Base-by-base conservation (phyloP, 2,888 invertebrate genomes). In the Torymus aiolomorphi region DNA sequence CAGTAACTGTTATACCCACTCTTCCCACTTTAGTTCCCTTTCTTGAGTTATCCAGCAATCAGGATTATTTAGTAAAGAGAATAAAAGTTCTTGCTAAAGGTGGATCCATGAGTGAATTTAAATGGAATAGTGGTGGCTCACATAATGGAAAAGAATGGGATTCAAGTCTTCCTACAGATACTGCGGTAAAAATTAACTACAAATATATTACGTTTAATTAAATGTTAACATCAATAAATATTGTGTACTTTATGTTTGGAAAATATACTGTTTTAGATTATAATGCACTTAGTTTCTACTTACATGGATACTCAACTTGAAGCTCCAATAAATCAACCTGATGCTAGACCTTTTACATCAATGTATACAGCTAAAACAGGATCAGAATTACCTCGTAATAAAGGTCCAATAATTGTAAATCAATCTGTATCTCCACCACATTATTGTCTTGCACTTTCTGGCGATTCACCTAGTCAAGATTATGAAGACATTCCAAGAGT, bases 21-120 rank as follows among this genome's bases (percentile, higher is more conserved):
- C 89, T 95, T 77, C 91, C 93, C 11, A 91, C 92, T 59, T 90
- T 97, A 65, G 92, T 97, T 72, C 95, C 96, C 1, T 98, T 96
- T 90, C 91, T 98, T 80, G 96, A 97, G 87, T 92, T 96, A 71
- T 94, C 94, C 67, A 92, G 94, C 18, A 96, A 97, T 91, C 97
- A 97, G 90, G 95, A 96, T 87, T 98, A 97, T 91, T 91, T 97
- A 16, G 95, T 96, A 67, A 94, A 94, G 82, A 92, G 98, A 84
- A 94, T 97, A 54, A 92, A 93, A 87, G 95, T 96, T 86, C 92
- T 98, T 82, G 93, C 95, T 0, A 93, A 93, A 87, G 97, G 97
- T 81, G 96, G 97, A 12, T 97, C 97, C 87, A 95, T 98, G 92
- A 95, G 96, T 86, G 95, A 95, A 85, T 98, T 95, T 91, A 94